These are phyloP conservation scores for Cantharis rustica DNA, from an alignment of 2,888 invertebrate species.

Conservation along the genomic window DNA sequence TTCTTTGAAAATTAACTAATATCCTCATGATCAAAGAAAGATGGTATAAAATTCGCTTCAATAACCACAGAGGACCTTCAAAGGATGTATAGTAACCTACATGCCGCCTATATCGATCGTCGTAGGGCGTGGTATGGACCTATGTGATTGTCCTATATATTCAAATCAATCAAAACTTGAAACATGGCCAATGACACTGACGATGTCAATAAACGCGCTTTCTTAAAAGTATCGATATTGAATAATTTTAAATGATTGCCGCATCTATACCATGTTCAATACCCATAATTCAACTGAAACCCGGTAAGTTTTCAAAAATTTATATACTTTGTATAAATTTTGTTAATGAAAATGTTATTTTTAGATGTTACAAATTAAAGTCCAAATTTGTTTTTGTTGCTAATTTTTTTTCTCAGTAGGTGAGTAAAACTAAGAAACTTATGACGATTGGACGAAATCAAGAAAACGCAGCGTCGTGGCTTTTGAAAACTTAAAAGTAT, in stretches of 20 bases:
- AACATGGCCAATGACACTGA: constrained; percentile 31
- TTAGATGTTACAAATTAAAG: not conserved
- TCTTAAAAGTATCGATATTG: not conserved
- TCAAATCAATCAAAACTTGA: constrained; percentile 42
- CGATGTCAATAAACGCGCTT: constrained; percentile 19
- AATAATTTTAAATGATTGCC: not conserved
- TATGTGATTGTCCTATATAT: constrained; percentile 43
- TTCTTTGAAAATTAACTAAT: constrained; percentile 20
- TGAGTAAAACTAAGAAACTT: not conserved
- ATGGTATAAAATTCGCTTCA: constrained; percentile 39
- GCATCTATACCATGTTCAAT: not conserved
- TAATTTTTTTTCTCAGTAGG: not conserved
- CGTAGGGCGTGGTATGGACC: constrained; percentile 50
- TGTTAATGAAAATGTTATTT: not conserved
- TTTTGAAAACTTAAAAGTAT: not conserved
- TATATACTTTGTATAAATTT: not conserved
- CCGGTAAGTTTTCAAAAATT: not conserved
- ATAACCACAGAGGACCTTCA: constrained; percentile 41
- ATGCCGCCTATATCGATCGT: constrained; percentile 49
- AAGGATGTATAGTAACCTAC: constrained; percentile 47
- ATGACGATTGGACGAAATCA: not conserved
- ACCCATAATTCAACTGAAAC: not conserved
- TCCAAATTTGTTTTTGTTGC: not conserved
- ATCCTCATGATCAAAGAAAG: constrained; percentile 42
- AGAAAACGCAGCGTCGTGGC: not conserved